A percentile compares a stretch with the other conserved stretches of the same genome.
These are phyloP conservation scores for Metellina segmentata DNA, from an alignment of 2,888 invertebrate genomes.

Conservation along the genomic window DNA sequence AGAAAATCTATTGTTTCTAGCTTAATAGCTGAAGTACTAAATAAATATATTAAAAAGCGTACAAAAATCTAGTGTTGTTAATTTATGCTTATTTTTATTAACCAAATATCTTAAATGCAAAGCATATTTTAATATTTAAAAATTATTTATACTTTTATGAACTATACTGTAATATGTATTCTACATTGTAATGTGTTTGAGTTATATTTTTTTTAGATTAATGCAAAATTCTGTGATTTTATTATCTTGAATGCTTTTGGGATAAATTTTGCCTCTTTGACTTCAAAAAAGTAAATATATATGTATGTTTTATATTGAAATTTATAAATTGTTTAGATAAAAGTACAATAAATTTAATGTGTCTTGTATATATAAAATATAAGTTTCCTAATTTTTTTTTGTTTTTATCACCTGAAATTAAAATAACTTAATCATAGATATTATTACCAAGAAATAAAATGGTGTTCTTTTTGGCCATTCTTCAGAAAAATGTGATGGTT, in stretches of 20 bases:
- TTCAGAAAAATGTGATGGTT: too few relatives aligned
- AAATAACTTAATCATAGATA: too few relatives aligned
- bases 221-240: constrained; percentile 4
- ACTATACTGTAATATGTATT: too few relatives aligned
- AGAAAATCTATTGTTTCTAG: constrained; percentile 9
- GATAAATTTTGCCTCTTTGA: constrained; percentile 9
- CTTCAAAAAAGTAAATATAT: not conserved
- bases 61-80: not conserved
- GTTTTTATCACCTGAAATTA: too few relatives aligned
- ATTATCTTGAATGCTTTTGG: not conserved
- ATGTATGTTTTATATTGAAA: constrained; percentile 30
- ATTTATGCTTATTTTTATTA: not conserved
- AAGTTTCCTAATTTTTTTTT: constrained; percentile 16
- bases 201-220: constrained; percentile 2
- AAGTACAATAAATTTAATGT: constrained; percentile 33
- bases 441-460: too few relatives aligned
- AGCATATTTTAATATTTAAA: too few relatives aligned
- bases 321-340: constrained; percentile 31
- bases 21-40: not conserved
- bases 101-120: too few relatives aligned
- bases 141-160: too few relatives aligned
- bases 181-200: not conserved
- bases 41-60: not conserved
- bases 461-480: too few relatives aligned
- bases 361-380: constrained; percentile 27